Evolutionary conservation across 2,888 invertebrate genomes (phyloP).

Genomic region (Ypsolopha scabrella): DNA sequence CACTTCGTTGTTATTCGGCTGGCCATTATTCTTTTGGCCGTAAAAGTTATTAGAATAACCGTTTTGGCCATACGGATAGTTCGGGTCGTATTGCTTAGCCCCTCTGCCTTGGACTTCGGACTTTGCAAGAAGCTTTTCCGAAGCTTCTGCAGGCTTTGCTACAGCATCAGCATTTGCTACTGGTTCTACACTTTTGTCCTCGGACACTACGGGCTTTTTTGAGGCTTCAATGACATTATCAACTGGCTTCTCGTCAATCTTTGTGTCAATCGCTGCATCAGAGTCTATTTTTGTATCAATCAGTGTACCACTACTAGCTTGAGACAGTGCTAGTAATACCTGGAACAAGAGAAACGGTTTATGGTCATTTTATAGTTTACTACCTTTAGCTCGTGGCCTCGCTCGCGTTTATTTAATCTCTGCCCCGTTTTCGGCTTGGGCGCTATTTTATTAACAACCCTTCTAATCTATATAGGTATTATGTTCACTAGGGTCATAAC

Average conservation of each 20-base stretch:
- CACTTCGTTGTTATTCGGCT: slow-evolving; percentile 66
- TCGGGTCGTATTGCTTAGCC: slow-evolving; percentile 9
- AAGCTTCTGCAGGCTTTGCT: too few species aligned
- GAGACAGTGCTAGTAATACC: slow-evolving; percentile 42
- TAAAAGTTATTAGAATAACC: too few species aligned
- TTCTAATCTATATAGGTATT: too few species aligned
- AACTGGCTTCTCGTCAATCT: slow-evolving; percentile 19
- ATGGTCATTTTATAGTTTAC: background rate
- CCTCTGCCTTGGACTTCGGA: background rate
- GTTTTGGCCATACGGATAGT: slow-evolving; percentile 14
- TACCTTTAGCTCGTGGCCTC: background rate
- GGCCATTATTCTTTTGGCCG: slow-evolving; percentile 16
- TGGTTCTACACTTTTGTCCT: too few species aligned
- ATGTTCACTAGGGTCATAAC: background rate
- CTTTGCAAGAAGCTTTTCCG: background rate
- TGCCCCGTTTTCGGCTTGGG: too few species aligned
- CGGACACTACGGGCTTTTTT: too few species aligned
- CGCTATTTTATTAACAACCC: too few species aligned
- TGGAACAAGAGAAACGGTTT: slow-evolving; percentile 26
- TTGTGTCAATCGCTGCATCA: background rate
- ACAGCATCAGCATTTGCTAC: too few species aligned
- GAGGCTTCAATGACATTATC: background rate
- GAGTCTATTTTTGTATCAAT: background rate
- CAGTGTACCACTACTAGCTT: slow-evolving; percentile 16
- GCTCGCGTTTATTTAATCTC: too few species aligned